Conservation (phyloP, 2,888 invertebrate genomes). For the Calameuta pallipes region DNA sequence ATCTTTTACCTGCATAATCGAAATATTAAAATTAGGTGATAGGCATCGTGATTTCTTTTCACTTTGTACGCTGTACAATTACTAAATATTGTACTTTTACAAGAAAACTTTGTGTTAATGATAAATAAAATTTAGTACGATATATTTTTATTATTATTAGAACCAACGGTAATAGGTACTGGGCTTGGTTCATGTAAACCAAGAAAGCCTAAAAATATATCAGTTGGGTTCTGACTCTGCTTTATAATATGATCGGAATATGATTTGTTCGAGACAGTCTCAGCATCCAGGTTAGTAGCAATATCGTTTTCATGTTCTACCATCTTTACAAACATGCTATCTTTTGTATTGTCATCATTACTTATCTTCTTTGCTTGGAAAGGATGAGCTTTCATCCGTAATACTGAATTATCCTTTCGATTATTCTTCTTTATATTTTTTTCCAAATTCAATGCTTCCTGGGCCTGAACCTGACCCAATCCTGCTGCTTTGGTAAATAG, state of each 20-base stretch:
- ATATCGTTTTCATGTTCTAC: slow-evolving; percentile 11
- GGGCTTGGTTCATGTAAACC: slow-evolving; percentile 39
- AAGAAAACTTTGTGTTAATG: slow-evolving; percentile 5
- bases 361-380: slow-evolving; percentile 4
- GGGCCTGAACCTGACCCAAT: slow-evolving; percentile 71
- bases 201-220: slow-evolving; percentile 45
- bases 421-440: slow-evolving; percentile 19
- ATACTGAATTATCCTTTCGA: neutral
- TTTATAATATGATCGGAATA: slow-evolving; percentile 14
- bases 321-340: neutral
- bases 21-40: no score
- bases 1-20: neutral
- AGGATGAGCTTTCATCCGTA: neutral
- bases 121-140: slow-evolving; percentile 31
- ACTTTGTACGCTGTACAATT: slow-evolving; percentile 14
- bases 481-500: slow-evolving; percentile 71
- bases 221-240: slow-evolving; percentile 31
- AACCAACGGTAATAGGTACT: slow-evolving; percentile 29
- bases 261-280: slow-evolving; percentile 12
- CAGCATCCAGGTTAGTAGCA: slow-evolving; percentile 3
- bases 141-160: slow-evolving; percentile 28
- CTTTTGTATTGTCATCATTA: neutral
- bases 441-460: slow-evolving; percentile 66
- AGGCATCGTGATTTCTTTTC: no score
- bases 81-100: slow-evolving; percentile 1